Base-by-base conservation (phyloP, 2,888 invertebrate species). In the Amphimallon solstitiale region DNA sequence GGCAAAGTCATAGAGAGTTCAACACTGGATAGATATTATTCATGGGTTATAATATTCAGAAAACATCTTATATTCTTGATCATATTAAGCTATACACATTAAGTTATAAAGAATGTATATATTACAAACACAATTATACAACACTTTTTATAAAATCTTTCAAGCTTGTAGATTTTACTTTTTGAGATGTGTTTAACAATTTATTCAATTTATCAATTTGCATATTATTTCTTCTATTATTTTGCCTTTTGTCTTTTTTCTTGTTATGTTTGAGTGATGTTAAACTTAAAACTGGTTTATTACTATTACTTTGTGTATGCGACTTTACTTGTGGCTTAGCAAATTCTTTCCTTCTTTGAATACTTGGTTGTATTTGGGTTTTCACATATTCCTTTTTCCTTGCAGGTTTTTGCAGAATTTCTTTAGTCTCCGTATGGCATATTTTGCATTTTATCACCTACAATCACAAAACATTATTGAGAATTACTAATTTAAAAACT, bases 121-220 rank as follows among this genome's bases (percentile, higher is more conserved):
- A 29, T 23, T 29, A 29, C 5, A 29, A 14, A 3, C 9, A 9
- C 29, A 2, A 29, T 29, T 51, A 63, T 1, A 54, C 48, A 37
- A 64, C 45, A 64, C 64, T 64, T 38, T 59, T 64, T 21, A 64
- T 64, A 64, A 64, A 64, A 48, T 56, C 64, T 56, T 64, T 56
- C 21, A 64, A 45, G 15, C 23, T 54, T 7, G 64, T 45, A 10
- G 21, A 46, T 48, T 48, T 64, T 9, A 59, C 23, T 23, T 35
- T 48, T 6, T 37, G 46, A 1, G 64, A 23, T 9, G 38, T 23
- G 12, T 23, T 54, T 48, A 64, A 59, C 15, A 64, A 48, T 12
- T 38, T 48, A 48, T 48, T 54, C 35, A 64, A 56, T 21, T 64
- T 64, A n/a, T n/a, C 21, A 6, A 56, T 34, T 48, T 38, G 45